These are phyloP conservation scores for Tortrix viridana DNA, from an alignment of 2,888 invertebrate species.

Conservation along the genomic window DNA sequence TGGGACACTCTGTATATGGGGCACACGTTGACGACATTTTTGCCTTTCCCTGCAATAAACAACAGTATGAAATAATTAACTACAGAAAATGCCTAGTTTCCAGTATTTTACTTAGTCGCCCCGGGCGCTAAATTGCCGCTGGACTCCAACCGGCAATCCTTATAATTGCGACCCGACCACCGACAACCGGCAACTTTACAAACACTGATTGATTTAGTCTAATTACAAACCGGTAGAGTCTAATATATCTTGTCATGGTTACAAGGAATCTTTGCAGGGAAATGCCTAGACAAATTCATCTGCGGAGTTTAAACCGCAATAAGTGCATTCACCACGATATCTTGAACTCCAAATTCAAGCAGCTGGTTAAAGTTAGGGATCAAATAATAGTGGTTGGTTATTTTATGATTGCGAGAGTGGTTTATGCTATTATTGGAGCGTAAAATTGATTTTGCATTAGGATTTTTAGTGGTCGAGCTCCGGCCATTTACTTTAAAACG, in stretches of 20 bases:
- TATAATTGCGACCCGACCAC: slow-evolving; percentile 17
- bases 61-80: slow-evolving; percentile 8
- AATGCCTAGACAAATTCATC: neutral
- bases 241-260: slow-evolving; percentile 17
- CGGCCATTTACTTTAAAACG: too few species aligned
- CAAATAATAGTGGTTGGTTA: too few species aligned
- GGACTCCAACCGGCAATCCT: slow-evolving; percentile 6
- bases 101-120: slow-evolving; percentile 1
- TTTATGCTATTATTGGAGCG: neutral
- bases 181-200: slow-evolving; percentile 7
- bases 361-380: too few species aligned
- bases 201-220: slow-evolving; percentile 25
- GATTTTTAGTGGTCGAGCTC: too few species aligned
- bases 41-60: slow-evolving; percentile 1
- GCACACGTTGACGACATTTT: neutral
- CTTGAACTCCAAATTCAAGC: too few species aligned
- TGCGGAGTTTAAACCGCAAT: too few species aligned
- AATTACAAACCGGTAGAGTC: slow-evolving; percentile 19
- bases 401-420: neutral
- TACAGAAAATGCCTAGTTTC: slow-evolving; percentile 2
- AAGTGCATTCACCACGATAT: too few species aligned
- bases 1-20: too few species aligned
- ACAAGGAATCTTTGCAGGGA: slow-evolving; percentile 3
- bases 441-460: slow-evolving; percentile 20
- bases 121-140: neutral